phyloP scores from a whole-genome alignment of 30 jellyfish, hydroid and myxozoan species.

The Clytia hemisphaerica region DNA sequence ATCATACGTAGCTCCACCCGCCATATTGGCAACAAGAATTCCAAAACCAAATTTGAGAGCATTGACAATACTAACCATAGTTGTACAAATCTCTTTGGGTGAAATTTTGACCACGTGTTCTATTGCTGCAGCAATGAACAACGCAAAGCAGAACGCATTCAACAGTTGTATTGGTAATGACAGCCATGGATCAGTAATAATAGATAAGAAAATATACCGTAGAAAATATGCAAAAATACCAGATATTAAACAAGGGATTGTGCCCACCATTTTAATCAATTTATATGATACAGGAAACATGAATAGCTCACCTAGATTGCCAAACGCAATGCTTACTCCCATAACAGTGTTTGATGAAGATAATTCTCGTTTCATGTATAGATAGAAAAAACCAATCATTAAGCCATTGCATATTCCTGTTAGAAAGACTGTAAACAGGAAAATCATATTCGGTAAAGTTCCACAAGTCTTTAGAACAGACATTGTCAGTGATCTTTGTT shows the following conservation, averaged over 20 bases:
- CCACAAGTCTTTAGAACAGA: constrained; percentile 26
- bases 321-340: constrained; percentile 56
- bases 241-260: constrained; percentile 16
- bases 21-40: constrained; percentile 29
- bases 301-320: constrained; percentile 46
- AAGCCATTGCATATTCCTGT: constrained; percentile 72
- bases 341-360: constrained; percentile 47
- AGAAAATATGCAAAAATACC: constrained; percentile 21
- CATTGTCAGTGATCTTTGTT: too few species aligned
- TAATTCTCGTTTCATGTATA: too few species aligned
- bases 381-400: constrained; percentile 43
- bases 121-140: constrained; percentile 59
- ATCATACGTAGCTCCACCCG: constrained; percentile 38
- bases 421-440: constrained; percentile 33
- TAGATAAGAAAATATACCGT: constrained; percentile 33
- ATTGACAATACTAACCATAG: constrained; percentile 39
- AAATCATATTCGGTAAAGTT: constrained; percentile 35
- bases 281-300: constrained; percentile 45
- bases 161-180: constrained; percentile 39
- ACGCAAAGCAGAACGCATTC: constrained; percentile 51
- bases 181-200: constrained; percentile 41
- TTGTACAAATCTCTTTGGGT: constrained; percentile 40
- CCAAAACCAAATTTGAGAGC: constrained; percentile 52
- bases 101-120: constrained; percentile 27
- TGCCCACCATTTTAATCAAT: constrained; percentile 42